Base-by-base conservation (phyloP, 2,888 invertebrate species). In the Altica lythri region DNA sequence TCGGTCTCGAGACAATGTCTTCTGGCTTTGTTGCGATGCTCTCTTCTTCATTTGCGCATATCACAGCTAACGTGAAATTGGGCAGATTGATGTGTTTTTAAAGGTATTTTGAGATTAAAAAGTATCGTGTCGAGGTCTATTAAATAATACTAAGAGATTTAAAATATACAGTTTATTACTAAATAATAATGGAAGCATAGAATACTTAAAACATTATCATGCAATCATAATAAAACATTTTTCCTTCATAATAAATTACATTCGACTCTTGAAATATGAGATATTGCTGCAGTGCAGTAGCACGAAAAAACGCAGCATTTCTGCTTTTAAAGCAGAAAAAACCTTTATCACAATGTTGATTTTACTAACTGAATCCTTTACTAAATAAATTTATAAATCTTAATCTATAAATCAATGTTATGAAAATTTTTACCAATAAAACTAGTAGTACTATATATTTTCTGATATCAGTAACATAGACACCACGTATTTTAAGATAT, bases 141-240 rank as follows among this genome's bases (percentile, higher is more conserved):
- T 19, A 19, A 5, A 19, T 5, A 6, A 19, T 5, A 19, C 6
- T 19, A 12, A 35, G 5, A 19, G n/a, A 22, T 16, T 13, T 53
- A 46, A 57, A 53, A 57, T 53, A 53, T 53, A 57, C 53, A 50
- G 52, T 58, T 52, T 52, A 48, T 55, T 55, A 55, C 54, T 58
- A 51, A 45, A 10, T 46, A 54, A 59, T 59, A 56, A 57, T 61
- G 61, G 60, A 63, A 63, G 63, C 63, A 60, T 57, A 59, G 53
- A 60, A 57, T 50, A 44, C 37, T 53, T 44, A 53, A 44, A 44
- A 37, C 4, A 32, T 46, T 55, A 60, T 52, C 57, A 60, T 61
- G 57, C 60, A 61, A 42, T 37, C 29, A 32, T 17, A 42, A 18
- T 37, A 30, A 37, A 44, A 44, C 37, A 37, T 18, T 38, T 38